phyloP scores from a whole-genome alignment of 2,797 vertebrate species.

The Channallabes apus region DNA sequence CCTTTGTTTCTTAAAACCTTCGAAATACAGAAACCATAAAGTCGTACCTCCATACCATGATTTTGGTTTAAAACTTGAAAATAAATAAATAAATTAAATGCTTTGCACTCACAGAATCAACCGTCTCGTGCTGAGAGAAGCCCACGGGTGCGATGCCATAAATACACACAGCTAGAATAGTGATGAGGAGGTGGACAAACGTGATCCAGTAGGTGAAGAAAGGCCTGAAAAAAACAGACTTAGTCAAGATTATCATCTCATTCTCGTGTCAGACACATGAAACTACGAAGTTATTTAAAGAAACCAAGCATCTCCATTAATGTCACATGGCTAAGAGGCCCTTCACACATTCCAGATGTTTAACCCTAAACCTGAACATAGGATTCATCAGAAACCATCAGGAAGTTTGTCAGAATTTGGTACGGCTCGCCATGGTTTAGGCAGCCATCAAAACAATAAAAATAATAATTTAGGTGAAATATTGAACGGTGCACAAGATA shows the following conservation, averaged over 20 bases:
- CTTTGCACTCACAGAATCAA: constrained; percentile 87
- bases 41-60: neutral
- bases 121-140: constrained; percentile 94
- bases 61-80: neutral
- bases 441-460: too few relatives aligned
- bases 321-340: neutral
- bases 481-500: too few relatives aligned
- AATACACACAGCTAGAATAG: constrained; percentile 89
- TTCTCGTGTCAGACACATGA: neutral
- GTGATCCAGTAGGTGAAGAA: constrained; percentile 99
- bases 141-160: constrained; percentile 93
- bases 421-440: too few relatives aligned
- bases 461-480: too few relatives aligned
- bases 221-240: constrained; percentile 73
- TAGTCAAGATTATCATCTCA: neutral
- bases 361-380: too few relatives aligned
- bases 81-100: too few relatives aligned
- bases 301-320: neutral
- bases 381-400: too few relatives aligned
- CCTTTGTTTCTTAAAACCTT: constrained; percentile 95
- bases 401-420: too few relatives aligned
- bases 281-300: neutral
- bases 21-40: constrained; percentile 12
- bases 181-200: constrained; percentile 91
- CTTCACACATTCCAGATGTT: too few relatives aligned